These are phyloP conservation scores for Ranitomeya imitator DNA, from an alignment of 2,113 vertebrate genomes.

Conservation along the genomic window DNA sequence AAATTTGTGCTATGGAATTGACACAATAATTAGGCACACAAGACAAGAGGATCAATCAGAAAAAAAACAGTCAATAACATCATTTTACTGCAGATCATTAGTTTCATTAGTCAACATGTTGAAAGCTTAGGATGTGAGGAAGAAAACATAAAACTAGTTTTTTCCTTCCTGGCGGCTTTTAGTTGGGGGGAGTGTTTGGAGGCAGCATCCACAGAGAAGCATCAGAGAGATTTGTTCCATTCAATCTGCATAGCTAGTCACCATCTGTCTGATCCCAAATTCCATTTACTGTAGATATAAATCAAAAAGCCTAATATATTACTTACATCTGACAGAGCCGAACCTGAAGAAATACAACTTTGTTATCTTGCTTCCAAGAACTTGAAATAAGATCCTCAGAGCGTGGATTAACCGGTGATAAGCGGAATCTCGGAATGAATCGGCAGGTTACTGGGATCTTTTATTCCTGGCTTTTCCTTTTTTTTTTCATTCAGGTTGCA, in stretches of 20 bases:
- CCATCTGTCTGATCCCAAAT: slow-evolving; percentile 38
- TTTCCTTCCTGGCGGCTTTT: background rate
- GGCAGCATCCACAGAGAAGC: background rate
- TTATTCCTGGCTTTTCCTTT: background rate
- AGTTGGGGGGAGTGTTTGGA: background rate
- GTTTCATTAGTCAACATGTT: background rate
- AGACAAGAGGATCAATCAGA: background rate
- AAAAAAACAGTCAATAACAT: background rate
- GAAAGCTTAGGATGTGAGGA: background rate
- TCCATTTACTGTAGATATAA: slow-evolving; percentile 42
- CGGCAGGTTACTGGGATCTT: background rate
- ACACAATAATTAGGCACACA: background rate
- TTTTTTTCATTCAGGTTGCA: background rate
- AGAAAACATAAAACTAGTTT: slow-evolving; percentile 4
- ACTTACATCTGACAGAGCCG: slow-evolving; percentile 33
- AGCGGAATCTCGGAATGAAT: background rate
- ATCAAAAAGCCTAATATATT: slow-evolving; percentile 29
- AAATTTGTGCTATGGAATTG: no score
- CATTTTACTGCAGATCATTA: background rate
- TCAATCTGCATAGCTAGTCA: slow-evolving; percentile 41
- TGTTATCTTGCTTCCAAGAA: slow-evolving; percentile 31
- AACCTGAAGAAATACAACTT: slow-evolving; percentile 43
- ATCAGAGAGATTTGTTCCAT: slow-evolving; percentile 27
- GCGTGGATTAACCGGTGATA: slow-evolving; percentile 20
- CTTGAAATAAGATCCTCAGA: slow-evolving; percentile 26